A percentile compares a stretch with the other conserved stretches of the same genome.
These are phyloP conservation scores for Pseudococcus longispinus DNA, from an alignment of 2,888 invertebrate genomes.

Conservation along the genomic window DNA sequence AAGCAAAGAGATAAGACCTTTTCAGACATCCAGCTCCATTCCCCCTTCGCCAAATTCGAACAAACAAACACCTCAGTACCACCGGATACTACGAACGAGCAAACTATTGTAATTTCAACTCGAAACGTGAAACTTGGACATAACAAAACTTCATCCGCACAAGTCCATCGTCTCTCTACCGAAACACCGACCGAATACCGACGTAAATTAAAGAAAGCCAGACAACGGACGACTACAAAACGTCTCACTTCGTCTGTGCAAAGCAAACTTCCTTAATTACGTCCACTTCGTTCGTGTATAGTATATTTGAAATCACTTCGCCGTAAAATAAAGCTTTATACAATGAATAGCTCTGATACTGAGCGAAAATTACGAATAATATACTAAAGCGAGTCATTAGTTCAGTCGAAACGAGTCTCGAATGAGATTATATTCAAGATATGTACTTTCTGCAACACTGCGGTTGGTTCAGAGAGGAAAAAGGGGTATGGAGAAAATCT, in stretches of 20 bases:
- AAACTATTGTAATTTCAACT: slow-evolving; percentile 2
- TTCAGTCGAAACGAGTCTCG: too few relatives aligned
- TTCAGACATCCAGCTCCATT: too few relatives aligned
- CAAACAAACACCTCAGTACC: neutral
- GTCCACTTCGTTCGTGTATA: neutral
- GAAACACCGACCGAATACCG: neutral
- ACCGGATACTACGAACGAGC: neutral
- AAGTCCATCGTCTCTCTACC: neutral
- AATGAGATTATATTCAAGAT: too few relatives aligned
- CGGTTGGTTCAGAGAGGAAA: too few relatives aligned
- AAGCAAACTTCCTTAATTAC: slow-evolving; percentile 6
- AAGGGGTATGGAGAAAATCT: too few relatives aligned
- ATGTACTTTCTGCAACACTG: too few relatives aligned
- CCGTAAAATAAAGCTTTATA: too few relatives aligned
- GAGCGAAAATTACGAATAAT: too few relatives aligned
- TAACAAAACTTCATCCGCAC: neutral
- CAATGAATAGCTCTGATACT: too few relatives aligned
- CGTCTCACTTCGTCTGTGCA: neutral
- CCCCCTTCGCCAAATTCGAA: too few relatives aligned
- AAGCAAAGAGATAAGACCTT: too few relatives aligned
- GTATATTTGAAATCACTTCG: neutral
- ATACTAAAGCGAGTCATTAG: too few relatives aligned
- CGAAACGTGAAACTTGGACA: neutral
- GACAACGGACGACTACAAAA: neutral
- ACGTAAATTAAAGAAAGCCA: neutral